Evolutionary conservation across 2,113 vertebrate species (phyloP), one percentile per base, ranked within the genome.

Genomic region (Empidonax alnorum): DNA sequence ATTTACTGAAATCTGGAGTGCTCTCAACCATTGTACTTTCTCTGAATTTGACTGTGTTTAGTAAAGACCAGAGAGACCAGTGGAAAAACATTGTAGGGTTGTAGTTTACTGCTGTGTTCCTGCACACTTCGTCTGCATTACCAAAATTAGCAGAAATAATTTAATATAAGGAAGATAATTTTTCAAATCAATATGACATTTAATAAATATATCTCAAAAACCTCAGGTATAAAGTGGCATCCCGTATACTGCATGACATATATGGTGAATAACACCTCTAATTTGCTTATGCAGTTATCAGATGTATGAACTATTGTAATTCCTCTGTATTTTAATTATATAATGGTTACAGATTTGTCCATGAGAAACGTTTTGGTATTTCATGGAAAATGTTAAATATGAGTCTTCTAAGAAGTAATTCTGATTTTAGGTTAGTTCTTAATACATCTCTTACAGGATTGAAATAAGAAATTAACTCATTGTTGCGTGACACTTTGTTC

Each of bases 201-300:
- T 74, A 53, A 24, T 73, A 73, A 41, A 52, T 66, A 10, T 14
- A 30, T 42, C 23, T 62, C 19, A 58, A 49, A 84, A 61, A 56
- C 42, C 27, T 58, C n/a, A 18, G 10, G 25, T 69, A 14, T 71
- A 24, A 92, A 59, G 42, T 0, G 2, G 30, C 30, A 41, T 30
- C 30, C 2, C 0, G 30, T 67, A 33, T 79, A 19, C 19, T 37
- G 14, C 0, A 0, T 67, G 52, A 39, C 46, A 12, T 41, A n/a
- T 35, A 41, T 30, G 66, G 44, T 68, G 56, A 87, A 35, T 73
- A 42, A 25, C 78, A 39, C 20, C 23, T 87, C 30, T 12, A 20
- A 23, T 42, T 66, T 71, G 39, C 37, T 72, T 58, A 31, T 88
- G 42, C 12, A 28, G 44, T 65, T 86, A 17, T 27, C 16, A 30